Base-by-base conservation (phyloP, 1,140 invertebrate species). In the Paraescarpia echinospica region DNA sequence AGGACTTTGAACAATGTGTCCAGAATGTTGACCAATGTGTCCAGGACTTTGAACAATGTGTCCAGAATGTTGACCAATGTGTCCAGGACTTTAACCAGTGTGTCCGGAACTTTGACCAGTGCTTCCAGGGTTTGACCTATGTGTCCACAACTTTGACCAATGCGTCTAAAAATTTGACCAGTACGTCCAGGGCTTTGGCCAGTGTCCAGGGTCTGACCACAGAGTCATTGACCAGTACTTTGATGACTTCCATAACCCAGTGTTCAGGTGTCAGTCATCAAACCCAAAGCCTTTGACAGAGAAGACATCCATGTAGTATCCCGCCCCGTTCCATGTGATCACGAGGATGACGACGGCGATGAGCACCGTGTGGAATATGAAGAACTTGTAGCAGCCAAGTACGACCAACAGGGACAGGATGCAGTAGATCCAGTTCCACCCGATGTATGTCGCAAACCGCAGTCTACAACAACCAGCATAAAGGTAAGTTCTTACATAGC, bases 231-330 rank as follows among this genome's bases (percentile, higher is more conserved):
- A 2, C 59, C 12, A 22, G 14, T 77, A 0, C 59, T 41, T 77
- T 77, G 59, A 27, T 18, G 22, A 77, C 59, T 77, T 77, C 27
- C 4, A 77, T 4, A 77, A 27, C 22, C 14, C 8, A 77, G 18
- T 27, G 59, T 31, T 31, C 22, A 27, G 8, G 18, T 77, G 8
- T 77, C 59, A 77, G 14, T 77, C 59, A 18, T 77, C 59, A 77
- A 77, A 77, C 0, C 59, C 92, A 33, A 88, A 89, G 4, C 92
- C 92, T 27, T 89, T 88, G 31, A 88, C 34, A 6, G 92, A 35
- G 92, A 95, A 95, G 2, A 95, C 94, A 94, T 95, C 94, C n/a
- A 95, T 93, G 93, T 95, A 95, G 92, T 94, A 95, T 34, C 92
- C 94, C 9, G 94, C 95, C 12, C 95, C 95, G 89, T 95, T 95